Evolutionary conservation across 1,140 invertebrate genomes (phyloP).

Genomic region (Drepana arcuata): DNA sequence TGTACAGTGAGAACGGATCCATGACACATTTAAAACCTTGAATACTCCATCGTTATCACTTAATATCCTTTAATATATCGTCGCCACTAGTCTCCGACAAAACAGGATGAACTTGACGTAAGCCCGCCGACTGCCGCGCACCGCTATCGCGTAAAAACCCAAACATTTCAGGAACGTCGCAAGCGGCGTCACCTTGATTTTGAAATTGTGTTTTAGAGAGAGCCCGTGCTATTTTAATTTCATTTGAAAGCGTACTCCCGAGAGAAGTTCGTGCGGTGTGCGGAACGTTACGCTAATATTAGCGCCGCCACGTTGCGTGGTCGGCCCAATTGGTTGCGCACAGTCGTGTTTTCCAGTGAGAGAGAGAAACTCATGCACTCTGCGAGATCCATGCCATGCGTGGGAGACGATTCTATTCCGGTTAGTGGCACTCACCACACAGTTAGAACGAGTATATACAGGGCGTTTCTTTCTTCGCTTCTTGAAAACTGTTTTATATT

Average conservation of each 20-base stretch:
- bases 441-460: conserved; percentile 41
- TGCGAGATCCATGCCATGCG: conserved; percentile 26
- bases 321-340: too few relatives aligned
- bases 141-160: conserved; percentile 33
- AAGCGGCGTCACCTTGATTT: conserved; percentile 67
- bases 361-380: too few relatives aligned
- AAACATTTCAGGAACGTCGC: conserved; percentile 54
- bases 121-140: conserved; percentile 23
- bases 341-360: too few relatives aligned
- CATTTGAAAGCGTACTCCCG: conserved; percentile 51
- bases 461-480: conserved; percentile 27
- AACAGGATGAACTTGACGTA: conserved; percentile 41
- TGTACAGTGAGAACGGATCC: conserved; percentile 64
- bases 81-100: conserved; percentile 11
- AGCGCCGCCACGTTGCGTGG: conserved; percentile 20
- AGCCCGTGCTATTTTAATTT: conserved; percentile 62
- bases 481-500: conserved; percentile 27
- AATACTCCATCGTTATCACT: conserved; percentile 8
- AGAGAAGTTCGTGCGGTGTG: conserved; percentile 57
- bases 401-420: conserved; percentile 11
- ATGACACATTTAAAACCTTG: conserved; percentile 17
- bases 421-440: conserved; percentile 64
- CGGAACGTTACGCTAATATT: conserved; percentile 21
- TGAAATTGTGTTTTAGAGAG: conserved; percentile 55
- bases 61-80: conserved; percentile 24